phyloP scores from a whole-genome alignment of 1,140 invertebrate species.

The Wasmannia auropunctata region DNA sequence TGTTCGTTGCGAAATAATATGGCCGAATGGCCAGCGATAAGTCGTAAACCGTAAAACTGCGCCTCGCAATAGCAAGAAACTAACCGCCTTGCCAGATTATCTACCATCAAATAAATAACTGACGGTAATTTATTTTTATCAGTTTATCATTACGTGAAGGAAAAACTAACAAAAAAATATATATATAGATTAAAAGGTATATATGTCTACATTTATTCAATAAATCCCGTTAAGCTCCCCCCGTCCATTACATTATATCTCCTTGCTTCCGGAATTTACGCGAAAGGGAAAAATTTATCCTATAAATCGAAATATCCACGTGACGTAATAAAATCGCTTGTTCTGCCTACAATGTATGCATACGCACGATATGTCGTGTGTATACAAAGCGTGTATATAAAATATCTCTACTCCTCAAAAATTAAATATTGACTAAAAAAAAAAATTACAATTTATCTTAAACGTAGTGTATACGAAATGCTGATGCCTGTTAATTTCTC shows the following conservation, averaged over 20 bases:
- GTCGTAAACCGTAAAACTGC: slow-evolving; percentile 27
- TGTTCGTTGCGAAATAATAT: slow-evolving; percentile 24
- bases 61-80: slow-evolving; percentile 35
- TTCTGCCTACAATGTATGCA: background rate
- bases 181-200: slow-evolving; percentile 58
- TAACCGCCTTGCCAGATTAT: slow-evolving; percentile 18
- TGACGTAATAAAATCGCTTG: background rate
- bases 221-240: background rate
- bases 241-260: background rate
- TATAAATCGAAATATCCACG: slow-evolving; percentile 6
- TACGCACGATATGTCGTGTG: background rate
- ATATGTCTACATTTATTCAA: slow-evolving; percentile 61
- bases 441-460: slow-evolving; percentile 22
- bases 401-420: slow-evolving; percentile 14
- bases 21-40: background rate
- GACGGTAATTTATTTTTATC: slow-evolving; percentile 69
- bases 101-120: slow-evolving; percentile 30
- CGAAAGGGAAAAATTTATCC: slow-evolving; percentile 13
- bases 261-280: background rate
- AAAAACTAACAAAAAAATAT: slow-evolving; percentile 69
- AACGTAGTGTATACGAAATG: slow-evolving; percentile 23
- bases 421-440: slow-evolving; percentile 47
- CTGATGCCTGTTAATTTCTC: background rate
- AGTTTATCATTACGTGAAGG: slow-evolving; percentile 67
- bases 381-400: background rate